Evolutionary conservation across 2,888 invertebrate species (phyloP).

Genomic region (Onchidella celtica): DNA sequence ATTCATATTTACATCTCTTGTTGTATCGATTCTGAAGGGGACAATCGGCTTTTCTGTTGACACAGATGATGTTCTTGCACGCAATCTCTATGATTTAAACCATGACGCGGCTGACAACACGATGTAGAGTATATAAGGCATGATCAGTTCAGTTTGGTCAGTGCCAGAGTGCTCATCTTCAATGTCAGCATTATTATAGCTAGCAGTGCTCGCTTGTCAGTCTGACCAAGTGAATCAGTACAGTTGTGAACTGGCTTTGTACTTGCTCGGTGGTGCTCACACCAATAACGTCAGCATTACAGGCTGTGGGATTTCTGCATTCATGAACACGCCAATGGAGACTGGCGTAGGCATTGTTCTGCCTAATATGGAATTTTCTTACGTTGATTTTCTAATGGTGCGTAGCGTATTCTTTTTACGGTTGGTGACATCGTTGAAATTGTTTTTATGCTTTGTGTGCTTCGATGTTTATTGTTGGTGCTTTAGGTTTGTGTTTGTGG

Average conservation of each 20-base stretch:
- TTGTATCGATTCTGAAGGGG: conserved; percentile 3
- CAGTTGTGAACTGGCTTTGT: too few relatives aligned
- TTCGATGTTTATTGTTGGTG: too few relatives aligned
- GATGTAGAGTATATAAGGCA: background rate
- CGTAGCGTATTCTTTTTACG: background rate
- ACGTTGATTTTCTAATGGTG: conserved; percentile 28
- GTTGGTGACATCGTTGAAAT: too few relatives aligned
- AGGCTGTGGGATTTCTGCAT: too few relatives aligned
- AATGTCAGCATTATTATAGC: too few relatives aligned
- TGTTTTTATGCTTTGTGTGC: too few relatives aligned
- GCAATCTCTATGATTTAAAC: conserved; percentile 21
- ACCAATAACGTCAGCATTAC: too few relatives aligned
- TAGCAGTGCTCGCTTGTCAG: background rate
- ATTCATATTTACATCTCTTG: conserved; percentile 28
- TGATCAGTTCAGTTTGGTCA: too few relatives aligned
- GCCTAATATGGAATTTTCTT: conserved; percentile 30
- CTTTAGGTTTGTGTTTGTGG: too few relatives aligned
- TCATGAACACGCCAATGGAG: too few relatives aligned
- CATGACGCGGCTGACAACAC: background rate
- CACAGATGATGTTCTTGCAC: conserved; percentile 18
- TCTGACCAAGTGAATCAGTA: background rate
- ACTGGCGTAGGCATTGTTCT: too few relatives aligned
- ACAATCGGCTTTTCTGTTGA: background rate
- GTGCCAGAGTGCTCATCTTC: background rate
- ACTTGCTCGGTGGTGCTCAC: too few relatives aligned